Conservation (phyloP, 2,888 invertebrate species). For the Cosmia pyralina region DNA sequence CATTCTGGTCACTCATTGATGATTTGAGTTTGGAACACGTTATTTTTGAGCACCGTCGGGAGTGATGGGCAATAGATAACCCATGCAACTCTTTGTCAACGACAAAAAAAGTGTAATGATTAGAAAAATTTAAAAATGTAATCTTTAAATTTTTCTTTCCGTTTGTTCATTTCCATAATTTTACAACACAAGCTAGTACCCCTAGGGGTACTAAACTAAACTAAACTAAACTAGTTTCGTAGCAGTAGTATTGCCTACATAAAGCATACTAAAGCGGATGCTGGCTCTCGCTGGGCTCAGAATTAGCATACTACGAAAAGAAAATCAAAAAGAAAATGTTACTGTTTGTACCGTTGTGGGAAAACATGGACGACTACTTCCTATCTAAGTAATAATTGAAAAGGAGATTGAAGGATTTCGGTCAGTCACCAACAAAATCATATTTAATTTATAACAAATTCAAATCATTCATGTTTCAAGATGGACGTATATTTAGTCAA, state of each 20-base stretch:
- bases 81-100: not conserved
- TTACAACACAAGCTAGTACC: not conserved
- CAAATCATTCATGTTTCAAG: not conserved
- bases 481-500: no score
- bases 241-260: constrained; percentile 15
- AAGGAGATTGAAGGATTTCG: not conserved
- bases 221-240: no score
- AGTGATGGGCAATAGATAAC: not conserved
- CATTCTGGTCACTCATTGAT: no score
- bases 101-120: not conserved
- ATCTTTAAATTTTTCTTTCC: not conserved
- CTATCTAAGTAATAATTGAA: not conserved
- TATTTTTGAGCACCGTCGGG: not conserved
- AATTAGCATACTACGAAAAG: constrained; percentile 27
- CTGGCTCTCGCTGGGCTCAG: not conserved
- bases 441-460: constrained; percentile 7
- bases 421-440: not conserved
- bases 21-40: not conserved
- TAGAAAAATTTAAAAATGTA: not conserved
- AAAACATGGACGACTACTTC: not conserved
- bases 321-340: constrained; percentile 1
- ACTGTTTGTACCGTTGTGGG: not conserved
- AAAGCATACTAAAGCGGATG: constrained; percentile 14
- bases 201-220: no score
- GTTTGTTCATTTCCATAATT: not conserved